Evolutionary conservation across 2,888 invertebrate genomes (phyloP).

Genomic region (Pyrochroa serraticornis): DNA sequence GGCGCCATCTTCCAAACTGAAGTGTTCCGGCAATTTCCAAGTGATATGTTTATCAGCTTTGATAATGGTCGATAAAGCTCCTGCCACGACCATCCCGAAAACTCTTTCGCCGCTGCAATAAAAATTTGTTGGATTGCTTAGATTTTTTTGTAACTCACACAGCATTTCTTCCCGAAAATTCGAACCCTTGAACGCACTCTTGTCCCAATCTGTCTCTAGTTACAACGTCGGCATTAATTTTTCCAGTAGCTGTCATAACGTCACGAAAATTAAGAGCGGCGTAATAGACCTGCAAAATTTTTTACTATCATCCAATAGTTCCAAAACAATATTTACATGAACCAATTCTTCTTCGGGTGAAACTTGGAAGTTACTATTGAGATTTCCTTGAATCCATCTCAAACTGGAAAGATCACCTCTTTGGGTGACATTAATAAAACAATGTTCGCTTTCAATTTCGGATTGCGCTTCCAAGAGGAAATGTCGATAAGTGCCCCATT

Average conservation of each 20-base stretch:
- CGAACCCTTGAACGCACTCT: constrained; percentile 72
- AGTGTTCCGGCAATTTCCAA: constrained; percentile 61
- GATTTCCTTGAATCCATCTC: constrained; percentile 77
- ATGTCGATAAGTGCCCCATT: constrained; percentile 78
- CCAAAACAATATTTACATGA: constrained; percentile 28
- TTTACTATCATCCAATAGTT: background rate
- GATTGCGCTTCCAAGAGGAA: constrained; percentile 65
- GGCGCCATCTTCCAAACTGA: constrained; percentile 65
- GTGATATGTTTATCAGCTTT: constrained; percentile 56
- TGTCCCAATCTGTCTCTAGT: constrained; percentile 69
- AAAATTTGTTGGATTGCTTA: background rate
- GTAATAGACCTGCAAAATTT: constrained; percentile 61
- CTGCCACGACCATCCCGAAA: constrained; percentile 59
- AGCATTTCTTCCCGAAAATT: constrained; percentile 65
- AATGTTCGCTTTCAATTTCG: constrained; percentile 65
- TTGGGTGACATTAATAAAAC: constrained; percentile 76
- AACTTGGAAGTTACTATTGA: constrained; percentile 53
- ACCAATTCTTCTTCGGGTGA: constrained; percentile 4
- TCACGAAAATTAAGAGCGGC: constrained; percentile 92
- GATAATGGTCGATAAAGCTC: constrained; percentile 64
- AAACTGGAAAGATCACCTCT: constrained; percentile 87
- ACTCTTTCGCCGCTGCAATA: constrained; percentile 39
- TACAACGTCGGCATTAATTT: constrained; percentile 81
- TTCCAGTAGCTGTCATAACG: constrained; percentile 92
- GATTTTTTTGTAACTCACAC: constrained; percentile 47